A percentile compares a stretch with the other conserved stretches of the same genome.
Conservation (phyloP, 2,113 vertebrate species). For the Acanthochromis polyacanthus region DNA sequence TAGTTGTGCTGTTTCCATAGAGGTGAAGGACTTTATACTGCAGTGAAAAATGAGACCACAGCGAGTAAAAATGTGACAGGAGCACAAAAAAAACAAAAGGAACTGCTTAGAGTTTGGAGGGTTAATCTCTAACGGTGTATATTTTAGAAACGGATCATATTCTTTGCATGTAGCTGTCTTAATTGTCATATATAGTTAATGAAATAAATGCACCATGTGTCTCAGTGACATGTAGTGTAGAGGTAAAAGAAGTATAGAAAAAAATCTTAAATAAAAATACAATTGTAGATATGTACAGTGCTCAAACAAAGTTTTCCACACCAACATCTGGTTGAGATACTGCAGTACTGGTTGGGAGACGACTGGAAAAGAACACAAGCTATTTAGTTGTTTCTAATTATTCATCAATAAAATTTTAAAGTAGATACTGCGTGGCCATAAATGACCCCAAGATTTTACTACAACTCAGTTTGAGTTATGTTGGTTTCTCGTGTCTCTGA, state of each 20-base stretch:
- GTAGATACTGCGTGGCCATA: conserved; percentile 20
- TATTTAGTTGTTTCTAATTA: conserved; percentile 22
- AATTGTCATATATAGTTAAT: not conserved
- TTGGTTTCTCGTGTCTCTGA: conserved; percentile 25
- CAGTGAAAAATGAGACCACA: too few relatives aligned
- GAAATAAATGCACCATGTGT: too few relatives aligned
- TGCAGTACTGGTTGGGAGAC: not conserved
- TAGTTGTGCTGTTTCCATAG: too few relatives aligned
- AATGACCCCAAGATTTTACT: conserved; percentile 16
- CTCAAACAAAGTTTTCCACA: not conserved
- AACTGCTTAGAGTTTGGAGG: too few relatives aligned
- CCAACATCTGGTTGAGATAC: conserved; percentile 4
- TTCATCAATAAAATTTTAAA: conserved; percentile 27
- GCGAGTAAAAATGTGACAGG: too few relatives aligned
- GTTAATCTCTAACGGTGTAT: too few relatives aligned
- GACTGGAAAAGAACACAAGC: not conserved
- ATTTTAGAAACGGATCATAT: too few relatives aligned
- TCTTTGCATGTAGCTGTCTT: not conserved
- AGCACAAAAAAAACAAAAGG: too few relatives aligned
- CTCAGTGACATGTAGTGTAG: too few relatives aligned
- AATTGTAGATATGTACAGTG: not conserved
- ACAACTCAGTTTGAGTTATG: conserved; percentile 9
- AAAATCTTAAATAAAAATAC: not conserved
- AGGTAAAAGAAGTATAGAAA: too few relatives aligned
- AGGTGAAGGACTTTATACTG: too few relatives aligned